Conservation (phyloP, 1,140 invertebrate genomes). For the Daktulosphaira vitifoliae region DNA sequence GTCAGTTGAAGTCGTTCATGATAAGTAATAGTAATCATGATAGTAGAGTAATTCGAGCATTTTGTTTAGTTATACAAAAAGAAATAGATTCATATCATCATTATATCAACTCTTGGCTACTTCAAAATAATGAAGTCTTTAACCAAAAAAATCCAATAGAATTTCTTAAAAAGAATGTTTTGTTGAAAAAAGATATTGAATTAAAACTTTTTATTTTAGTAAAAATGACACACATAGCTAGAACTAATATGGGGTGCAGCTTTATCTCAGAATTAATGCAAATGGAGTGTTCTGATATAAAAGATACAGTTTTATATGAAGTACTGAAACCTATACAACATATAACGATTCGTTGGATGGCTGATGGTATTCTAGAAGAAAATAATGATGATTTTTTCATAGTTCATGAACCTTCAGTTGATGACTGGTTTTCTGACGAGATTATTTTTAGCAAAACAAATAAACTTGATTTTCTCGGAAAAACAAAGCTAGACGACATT, state of each 20-base stretch:
- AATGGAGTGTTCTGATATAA: neutral
- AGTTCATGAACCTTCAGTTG: neutral
- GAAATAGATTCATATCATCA: neutral
- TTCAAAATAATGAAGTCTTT: neutral
- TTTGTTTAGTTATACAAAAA: neutral
- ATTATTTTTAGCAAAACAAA: neutral
- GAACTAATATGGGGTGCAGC: neutral
- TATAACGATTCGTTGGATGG: neutral
- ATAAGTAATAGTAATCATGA: neutral
- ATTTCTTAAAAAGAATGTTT: neutral
- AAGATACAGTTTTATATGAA: neutral
- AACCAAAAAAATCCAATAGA: neutral
- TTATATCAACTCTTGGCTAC: neutral
- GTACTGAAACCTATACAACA: neutral
- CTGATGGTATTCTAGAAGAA: neutral
- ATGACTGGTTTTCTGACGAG: neutral
- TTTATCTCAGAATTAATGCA: neutral
- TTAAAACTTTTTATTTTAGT: neutral
- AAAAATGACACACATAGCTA: neutral
- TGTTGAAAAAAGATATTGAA: neutral
- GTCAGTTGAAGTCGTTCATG: neutral
- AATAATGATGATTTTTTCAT: constrained; percentile 8
- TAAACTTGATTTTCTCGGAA: neutral
- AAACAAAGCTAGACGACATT: neutral
- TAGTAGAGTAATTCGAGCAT: neutral